phyloP scores from a whole-genome alignment of 1,140 invertebrate species.

The Elysia chlorotica region DNA sequence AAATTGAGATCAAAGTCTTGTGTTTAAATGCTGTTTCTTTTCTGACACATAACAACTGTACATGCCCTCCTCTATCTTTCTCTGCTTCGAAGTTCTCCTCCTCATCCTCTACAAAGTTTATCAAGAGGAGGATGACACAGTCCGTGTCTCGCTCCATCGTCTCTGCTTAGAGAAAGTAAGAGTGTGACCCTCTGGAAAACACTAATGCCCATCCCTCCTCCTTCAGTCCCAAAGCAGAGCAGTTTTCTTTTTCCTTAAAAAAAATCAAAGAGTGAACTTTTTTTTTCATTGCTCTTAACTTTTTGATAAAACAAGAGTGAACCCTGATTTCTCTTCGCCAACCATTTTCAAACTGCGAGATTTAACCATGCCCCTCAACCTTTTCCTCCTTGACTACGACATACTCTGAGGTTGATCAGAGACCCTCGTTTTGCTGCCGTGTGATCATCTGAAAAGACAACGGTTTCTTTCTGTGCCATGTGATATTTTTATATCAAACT shows the following conservation, averaged over 20 bases:
- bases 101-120: background rate
- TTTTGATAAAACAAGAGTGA: too few species aligned
- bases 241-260: background rate
- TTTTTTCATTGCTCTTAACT: too few species aligned
- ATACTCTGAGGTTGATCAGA: too few species aligned
- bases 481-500: too few species aligned
- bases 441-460: too few species aligned
- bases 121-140: conserved; percentile 9
- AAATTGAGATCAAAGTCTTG: background rate
- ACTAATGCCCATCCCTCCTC: background rate
- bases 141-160: conserved; percentile 7
- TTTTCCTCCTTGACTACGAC: too few species aligned
- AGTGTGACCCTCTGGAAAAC: background rate
- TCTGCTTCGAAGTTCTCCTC: background rate
- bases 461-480: too few species aligned
- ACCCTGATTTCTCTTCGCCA: too few species aligned
- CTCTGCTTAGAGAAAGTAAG: background rate
- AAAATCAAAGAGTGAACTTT: background rate
- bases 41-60: too few species aligned
- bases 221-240: background rate
- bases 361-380: too few species aligned
- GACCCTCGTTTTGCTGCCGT: too few species aligned
- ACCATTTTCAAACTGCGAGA: too few species aligned
- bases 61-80: background rate
- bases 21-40: background rate